A percentile compares a stretch with the other conserved stretches of the same genome.
Evolutionary conservation across 2,113 vertebrate species (phyloP).

Genomic region (Macquaria ambigua): DNA sequence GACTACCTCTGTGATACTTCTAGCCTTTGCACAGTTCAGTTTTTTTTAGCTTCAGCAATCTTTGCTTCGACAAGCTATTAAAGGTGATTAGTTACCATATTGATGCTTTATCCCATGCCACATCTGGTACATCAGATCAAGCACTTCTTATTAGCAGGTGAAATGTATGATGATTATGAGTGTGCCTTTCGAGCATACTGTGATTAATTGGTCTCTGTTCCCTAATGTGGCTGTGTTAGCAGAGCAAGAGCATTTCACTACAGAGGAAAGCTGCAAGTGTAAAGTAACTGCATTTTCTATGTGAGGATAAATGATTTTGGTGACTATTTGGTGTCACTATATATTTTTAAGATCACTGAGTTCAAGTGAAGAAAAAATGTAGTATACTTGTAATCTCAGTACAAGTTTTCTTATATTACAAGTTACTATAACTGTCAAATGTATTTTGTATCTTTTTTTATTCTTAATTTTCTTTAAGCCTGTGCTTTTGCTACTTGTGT

Average conservation of each 20-base stretch:
- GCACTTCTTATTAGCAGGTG: background rate
- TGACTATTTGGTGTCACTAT: background rate
- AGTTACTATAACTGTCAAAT: background rate
- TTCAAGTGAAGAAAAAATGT: background rate
- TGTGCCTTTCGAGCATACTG: background rate
- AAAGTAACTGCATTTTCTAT: background rate
- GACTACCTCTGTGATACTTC: background rate
- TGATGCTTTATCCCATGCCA: background rate
- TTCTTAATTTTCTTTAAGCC: background rate
- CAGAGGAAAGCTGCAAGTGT: background rate
- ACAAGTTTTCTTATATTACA: too few relatives aligned
- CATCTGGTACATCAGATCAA: background rate
- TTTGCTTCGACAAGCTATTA: background rate
- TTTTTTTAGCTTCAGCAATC: background rate
- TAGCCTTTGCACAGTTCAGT: background rate
- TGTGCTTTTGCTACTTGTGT: constrained; percentile 5
- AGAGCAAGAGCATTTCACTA: background rate
- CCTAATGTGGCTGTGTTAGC: too few relatives aligned
- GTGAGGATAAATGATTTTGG: background rate
- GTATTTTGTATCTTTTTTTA: background rate
- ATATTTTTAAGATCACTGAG: too few relatives aligned
- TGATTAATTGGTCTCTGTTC: background rate
- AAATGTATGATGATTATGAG: background rate
- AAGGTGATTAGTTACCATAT: background rate
- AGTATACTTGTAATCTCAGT: too few relatives aligned